phyloP scores from a whole-genome alignment of 2,888 invertebrate genomes.

The Schizotus pectinicornis region DNA sequence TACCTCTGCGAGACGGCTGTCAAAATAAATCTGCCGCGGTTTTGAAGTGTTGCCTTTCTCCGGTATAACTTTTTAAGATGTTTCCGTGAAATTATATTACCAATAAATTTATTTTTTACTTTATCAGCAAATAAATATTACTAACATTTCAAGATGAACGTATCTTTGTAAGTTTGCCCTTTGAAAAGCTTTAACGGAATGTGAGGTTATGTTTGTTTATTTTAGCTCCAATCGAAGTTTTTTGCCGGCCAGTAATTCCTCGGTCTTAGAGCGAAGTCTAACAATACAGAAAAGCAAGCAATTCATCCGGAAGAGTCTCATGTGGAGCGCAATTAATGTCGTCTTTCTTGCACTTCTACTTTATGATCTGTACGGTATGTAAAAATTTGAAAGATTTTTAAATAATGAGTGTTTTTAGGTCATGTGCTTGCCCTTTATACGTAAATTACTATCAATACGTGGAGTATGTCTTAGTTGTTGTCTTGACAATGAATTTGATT shows the following conservation, averaged over 20 bases:
- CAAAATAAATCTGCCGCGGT: too few relatives aligned
- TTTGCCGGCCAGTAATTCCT: conserved; percentile 41
- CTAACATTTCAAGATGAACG: background rate
- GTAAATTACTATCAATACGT: conserved; percentile 56
- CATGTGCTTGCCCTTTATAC: conserved; percentile 59
- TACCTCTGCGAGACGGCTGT: too few relatives aligned
- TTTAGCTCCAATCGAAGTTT: conserved; percentile 29
- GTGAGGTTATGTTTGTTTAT: conserved; percentile 2
- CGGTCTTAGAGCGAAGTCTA: conserved; percentile 63
- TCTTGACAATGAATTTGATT: conserved; percentile 61
- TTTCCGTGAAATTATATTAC: too few relatives aligned
- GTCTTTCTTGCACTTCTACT: conserved; percentile 61
- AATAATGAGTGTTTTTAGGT: conserved; percentile 40
- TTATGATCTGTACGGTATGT: conserved; percentile 66
- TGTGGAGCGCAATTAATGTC: conserved; percentile 67
- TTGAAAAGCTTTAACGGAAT: background rate
- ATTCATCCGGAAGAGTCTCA: conserved; percentile 62
- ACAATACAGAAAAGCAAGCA: conserved; percentile 61
- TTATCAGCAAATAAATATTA: too few relatives aligned
- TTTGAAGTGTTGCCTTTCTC: too few relatives aligned
- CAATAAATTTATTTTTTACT: too few relatives aligned
- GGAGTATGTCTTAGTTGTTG: conserved; percentile 57
- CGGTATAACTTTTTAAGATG: too few relatives aligned
- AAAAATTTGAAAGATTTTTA: conserved; percentile 8
- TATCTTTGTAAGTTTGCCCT: conserved; percentile 6